These are phyloP conservation scores for Cheumatopsyche charites DNA, from an alignment of 1,140 invertebrate species.

Conservation along the genomic window DNA sequence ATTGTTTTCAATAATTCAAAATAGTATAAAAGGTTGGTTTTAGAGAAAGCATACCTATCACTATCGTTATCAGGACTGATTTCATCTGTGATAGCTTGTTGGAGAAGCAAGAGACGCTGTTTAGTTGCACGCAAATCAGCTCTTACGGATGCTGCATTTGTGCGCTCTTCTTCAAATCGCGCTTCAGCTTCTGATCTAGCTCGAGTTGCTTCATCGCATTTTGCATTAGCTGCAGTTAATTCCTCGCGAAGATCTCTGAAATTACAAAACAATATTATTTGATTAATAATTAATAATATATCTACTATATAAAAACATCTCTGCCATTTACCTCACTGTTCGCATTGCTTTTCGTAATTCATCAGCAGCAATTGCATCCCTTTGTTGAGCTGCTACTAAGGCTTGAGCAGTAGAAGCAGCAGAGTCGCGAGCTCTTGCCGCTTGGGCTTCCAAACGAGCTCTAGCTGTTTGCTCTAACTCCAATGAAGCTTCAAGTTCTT, in stretches of 20 bases:
- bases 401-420: slow-evolving; percentile 81
- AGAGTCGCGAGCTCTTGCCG: slow-evolving; percentile 80
- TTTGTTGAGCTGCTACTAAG: slow-evolving; percentile 68
- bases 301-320: too few relatives aligned
- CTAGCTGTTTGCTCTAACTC: slow-evolving; percentile 88
- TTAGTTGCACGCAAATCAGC: slow-evolving; percentile 56
- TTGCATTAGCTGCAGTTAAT: slow-evolving; percentile 51
- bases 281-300: too few relatives aligned
- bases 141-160: slow-evolving; percentile 53
- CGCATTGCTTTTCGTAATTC: slow-evolving; percentile 67
- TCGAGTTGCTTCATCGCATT: slow-evolving; percentile 53
- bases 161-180: slow-evolving; percentile 52
- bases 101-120: slow-evolving; percentile 54
- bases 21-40: too few relatives aligned
- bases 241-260: slow-evolving; percentile 58
- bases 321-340: slow-evolving; percentile 56
- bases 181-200: slow-evolving; percentile 53
- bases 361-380: slow-evolving; percentile 80
- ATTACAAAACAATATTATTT: too few relatives aligned
- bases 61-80: slow-evolving; percentile 55
- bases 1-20: not conserved
- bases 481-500: slow-evolving; percentile 88
- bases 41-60: slow-evolving; percentile 52
- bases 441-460: slow-evolving; percentile 82
- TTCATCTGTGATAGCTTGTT: slow-evolving; percentile 58